A percentile compares a stretch with the other conserved stretches of the same genome.
These are phyloP conservation scores for Aphidius gifuensis DNA, from an alignment of 1,140 invertebrate genomes.

Conservation along the genomic window DNA sequence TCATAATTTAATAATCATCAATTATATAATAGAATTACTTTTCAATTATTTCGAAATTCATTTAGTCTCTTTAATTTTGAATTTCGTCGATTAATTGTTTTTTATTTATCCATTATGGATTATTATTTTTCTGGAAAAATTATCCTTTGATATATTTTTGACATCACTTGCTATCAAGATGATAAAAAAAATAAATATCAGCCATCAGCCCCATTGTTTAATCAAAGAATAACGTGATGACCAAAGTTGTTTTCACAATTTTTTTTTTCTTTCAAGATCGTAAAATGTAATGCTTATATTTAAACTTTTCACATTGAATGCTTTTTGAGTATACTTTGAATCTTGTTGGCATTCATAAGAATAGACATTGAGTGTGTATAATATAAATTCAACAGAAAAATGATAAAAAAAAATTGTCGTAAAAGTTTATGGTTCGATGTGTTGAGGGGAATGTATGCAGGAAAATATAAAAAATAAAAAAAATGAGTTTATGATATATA, in stretches of 20 bases:
- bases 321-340: conserved; percentile 6
- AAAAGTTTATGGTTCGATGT: conserved; percentile 20
- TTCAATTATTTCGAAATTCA: no score
- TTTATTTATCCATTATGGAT: no score
- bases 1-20: not conserved
- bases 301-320: conserved; percentile 8
- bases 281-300: conserved; percentile 12
- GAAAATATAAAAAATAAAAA: not conserved
- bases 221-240: conserved; percentile 4
- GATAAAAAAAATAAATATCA: not conserved
- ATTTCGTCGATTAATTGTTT: no score
- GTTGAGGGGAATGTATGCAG: not conserved
- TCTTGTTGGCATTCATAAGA: not conserved
- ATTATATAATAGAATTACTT: not conserved
- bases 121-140: no score
- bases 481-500: not conserved
- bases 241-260: no score
- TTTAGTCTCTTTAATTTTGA: no score
- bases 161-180: not conserved
- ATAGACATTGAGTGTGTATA: no score
- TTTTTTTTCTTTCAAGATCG: no score
- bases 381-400: conserved; percentile 1
- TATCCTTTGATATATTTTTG: not conserved
- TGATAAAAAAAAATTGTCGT: conserved; percentile 11
- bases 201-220: not conserved